Conservation (phyloP, 2,113 vertebrate species). For the Microcebus murinus region DNA sequence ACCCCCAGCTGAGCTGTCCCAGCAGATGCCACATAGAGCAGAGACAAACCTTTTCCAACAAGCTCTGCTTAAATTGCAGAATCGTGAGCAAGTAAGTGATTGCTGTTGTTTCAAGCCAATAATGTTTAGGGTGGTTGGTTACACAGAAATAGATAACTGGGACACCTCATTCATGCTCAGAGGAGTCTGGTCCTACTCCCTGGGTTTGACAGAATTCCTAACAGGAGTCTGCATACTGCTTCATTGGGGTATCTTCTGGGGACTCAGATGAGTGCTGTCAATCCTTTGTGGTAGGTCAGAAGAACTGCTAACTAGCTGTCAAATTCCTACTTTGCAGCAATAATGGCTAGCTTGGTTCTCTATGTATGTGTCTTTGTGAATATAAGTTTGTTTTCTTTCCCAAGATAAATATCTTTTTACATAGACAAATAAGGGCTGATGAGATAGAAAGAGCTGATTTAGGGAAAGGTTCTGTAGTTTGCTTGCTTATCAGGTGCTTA, state of each 20-base stretch:
- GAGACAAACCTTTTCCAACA: neutral
- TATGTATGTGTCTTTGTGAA: constrained; percentile 30
- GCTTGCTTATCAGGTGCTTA: constrained; percentile 75
- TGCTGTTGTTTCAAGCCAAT: constrained; percentile 22
- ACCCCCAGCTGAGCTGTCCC: neutral
- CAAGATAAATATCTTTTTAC: constrained; percentile 60
- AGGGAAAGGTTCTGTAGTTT: constrained; percentile 54
- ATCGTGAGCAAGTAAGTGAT: neutral
- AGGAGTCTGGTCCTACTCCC: neutral
- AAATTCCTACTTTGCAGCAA: constrained; percentile 20
- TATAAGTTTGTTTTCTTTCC: constrained; percentile 47
- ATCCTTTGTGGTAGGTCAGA: neutral
- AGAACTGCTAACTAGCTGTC: neutral
- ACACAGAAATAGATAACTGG: neutral
- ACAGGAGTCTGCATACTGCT: neutral
- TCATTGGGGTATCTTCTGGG: neutral
- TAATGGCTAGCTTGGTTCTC: neutral
- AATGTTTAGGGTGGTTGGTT: neutral
- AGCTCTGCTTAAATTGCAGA: neutral
- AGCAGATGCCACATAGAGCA: neutral
- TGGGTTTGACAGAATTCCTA: neutral
- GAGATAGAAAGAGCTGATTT: constrained; percentile 52
- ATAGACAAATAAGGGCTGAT: constrained; percentile 54
- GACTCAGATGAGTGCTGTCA: neutral
- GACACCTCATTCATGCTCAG: neutral